Base-by-base conservation (phyloP, 2,797 vertebrate genomes). In the Megalops cyprinoides region DNA sequence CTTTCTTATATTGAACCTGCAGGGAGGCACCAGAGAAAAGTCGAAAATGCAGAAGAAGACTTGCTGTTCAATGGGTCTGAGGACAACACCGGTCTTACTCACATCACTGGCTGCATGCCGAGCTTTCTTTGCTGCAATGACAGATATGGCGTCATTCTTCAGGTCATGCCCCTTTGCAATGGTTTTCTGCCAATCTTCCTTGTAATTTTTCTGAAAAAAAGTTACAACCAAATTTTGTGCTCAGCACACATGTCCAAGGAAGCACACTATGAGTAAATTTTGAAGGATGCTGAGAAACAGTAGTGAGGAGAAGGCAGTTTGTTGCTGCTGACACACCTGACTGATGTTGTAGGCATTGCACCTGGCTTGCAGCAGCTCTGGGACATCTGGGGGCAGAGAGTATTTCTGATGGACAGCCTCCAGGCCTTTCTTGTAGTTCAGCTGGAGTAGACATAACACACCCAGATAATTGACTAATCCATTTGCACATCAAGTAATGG, bases 331-430 rank as follows among this genome's bases (percentile, higher is more conserved):
- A 44, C 44, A 20, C 88, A 99, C 98, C 79, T 98, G 87, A 86
- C 98, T 99, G 83, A 97, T 86, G 77, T 99, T 99, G 92, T 97
- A 98, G 84, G 98, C 95, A 20, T 99, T 99, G 56, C 97, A 97
- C 90, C 88, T 97, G 86, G 98, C 97, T 88, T 98, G 98, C 5
- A 97, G 89, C 69, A 99, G 94, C 86, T 96, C 94, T 0, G 98
- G 98, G 4, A 96, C 55, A 83, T 99, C 97, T 4, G 94, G 92
- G 49, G 98, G 98, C 84, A 99, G 92, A 74, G 93, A 95, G 86
- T 99, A 99, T 87, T 98, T 98, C 89, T 99, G 97, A 87, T 96
- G 95, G 76, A 95, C 78, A 87, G 95, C 92, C 87, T 97, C 96
- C 71, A 97, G 95, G 90, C 97, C 98, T 86, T 94, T 95, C 92